Evolutionary conservation across 2,797 vertebrate species (phyloP), one percentile per base, ranked within the genome.

Genomic region (Jordanella pulchra): DNA sequence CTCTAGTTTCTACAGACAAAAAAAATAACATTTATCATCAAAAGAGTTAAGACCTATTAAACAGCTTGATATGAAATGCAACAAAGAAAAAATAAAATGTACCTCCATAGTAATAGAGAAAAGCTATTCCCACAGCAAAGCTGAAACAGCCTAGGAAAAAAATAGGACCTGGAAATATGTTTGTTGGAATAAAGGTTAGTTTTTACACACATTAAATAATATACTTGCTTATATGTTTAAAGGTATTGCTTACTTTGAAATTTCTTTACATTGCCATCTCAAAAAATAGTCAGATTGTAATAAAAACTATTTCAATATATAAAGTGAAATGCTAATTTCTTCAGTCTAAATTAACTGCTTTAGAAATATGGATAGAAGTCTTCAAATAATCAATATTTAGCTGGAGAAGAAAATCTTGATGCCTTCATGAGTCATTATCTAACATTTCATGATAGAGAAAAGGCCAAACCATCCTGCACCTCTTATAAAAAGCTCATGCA

Each of bases 71-170:
- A 2, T 51, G 30, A n/a, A 51, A 18, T 61, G 42, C 45, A 0
- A 14, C 12, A 63, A 67, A 56, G 25, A 42, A 65, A 70, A 53
- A 63, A 35, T 61, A 42, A 18, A 56, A 69, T 90, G 88, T 75
- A 95, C 95, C 95, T n/a, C 91, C 88, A 65, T 91, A 92, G 81
- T 95, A 95, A 84, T 95, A 94, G 6, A 95, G 79, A 69, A 95
- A 70, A 47, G 94, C 93, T 75, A 92, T 84, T 73, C 93, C 94
- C 17, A 93, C 84, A 1, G 90, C 93, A n/a, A 92, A 60, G 48
- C 93, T 81, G 73, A 95, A 95, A 80, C 94, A 95, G 65, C 94
- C 92, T 44, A 95, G 65, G 64, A 94, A 95, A 84, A 95, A 95
- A 44, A 90, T 14, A 0, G 94, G 93, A 72, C 91, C 94, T 95